Conservation (phyloP, 2,888 invertebrate genomes). For the Eupsilia transversa region DNA sequence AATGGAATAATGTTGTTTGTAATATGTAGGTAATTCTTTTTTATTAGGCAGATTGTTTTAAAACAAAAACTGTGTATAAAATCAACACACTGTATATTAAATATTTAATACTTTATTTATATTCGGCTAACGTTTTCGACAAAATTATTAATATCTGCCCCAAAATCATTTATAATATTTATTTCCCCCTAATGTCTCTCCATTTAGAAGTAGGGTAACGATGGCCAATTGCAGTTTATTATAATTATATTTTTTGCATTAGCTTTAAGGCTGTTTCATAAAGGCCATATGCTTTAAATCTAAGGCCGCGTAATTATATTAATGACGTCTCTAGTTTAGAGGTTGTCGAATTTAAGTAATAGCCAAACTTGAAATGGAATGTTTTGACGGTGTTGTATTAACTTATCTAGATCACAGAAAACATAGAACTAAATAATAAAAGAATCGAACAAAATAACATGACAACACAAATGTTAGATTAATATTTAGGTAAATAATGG, state of each 20-base stretch:
- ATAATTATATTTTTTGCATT: conserved; percentile 32
- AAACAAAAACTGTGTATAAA: conserved; percentile 1
- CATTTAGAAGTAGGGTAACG: conserved; percentile 48
- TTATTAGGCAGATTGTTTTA: not conserved
- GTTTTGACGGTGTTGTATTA: not conserved
- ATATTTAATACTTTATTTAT: conserved; percentile 56
- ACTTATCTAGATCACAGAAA: not conserved
- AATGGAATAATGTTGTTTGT: not conserved
- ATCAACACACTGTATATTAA: conserved; percentile 57
- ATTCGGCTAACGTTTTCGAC: conserved; percentile 58
- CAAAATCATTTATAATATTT: conserved; percentile 62
- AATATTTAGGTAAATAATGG: not conserved
- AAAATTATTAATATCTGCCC: conserved; percentile 60
- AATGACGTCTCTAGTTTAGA: conserved; percentile 19
- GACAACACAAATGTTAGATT: not conserved
- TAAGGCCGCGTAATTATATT: conserved; percentile 22
- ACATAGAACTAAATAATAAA: not conserved
- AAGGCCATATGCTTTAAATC: conserved; percentile 36
- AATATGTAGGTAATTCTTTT: too few relatives aligned
- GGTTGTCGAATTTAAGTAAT: conserved; percentile 9
- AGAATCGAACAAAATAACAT: not conserved
- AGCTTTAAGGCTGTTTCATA: conserved; percentile 14
- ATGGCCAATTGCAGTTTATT: conserved; percentile 49
- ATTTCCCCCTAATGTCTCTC: conserved; percentile 56
- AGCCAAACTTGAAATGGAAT: not conserved